Percentiles rank a stretch among this genome's conserved stretches.
These are phyloP conservation scores for Enteromius viviparus DNA, from an alignment of 2,797 vertebrate species.

Conservation along the genomic window DNA sequence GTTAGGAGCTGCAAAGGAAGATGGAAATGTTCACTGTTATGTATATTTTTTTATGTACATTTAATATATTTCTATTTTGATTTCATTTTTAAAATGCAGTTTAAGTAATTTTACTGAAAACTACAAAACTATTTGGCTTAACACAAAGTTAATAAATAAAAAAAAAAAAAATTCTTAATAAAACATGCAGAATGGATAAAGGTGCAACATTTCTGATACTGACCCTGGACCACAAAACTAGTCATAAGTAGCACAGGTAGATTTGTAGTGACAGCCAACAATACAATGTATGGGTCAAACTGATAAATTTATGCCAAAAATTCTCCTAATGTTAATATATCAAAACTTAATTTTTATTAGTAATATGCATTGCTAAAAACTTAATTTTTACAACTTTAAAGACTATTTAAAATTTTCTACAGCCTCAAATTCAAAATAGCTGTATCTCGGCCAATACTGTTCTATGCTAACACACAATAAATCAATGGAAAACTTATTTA, in stretches of 20 bases:
- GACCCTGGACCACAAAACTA: background rate
- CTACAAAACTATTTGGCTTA: too few relatives aligned
- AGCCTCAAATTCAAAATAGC: background rate
- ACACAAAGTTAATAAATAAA: too few relatives aligned
- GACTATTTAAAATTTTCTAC: background rate
- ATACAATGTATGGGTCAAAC: background rate
- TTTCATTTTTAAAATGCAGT: background rate
- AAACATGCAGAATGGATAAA: too few relatives aligned
- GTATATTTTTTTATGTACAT: background rate
- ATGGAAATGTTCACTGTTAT: background rate
- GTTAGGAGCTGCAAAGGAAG: constrained; percentile 83
- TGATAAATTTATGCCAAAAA: background rate
- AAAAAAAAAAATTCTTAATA: too few relatives aligned
- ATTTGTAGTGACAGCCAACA: background rate
- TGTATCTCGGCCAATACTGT: background rate
- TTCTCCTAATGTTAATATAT: background rate
- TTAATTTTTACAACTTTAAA: background rate
- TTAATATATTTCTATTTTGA: background rate
- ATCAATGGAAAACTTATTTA: background rate
- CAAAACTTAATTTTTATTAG: background rate
- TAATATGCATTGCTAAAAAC: background rate
- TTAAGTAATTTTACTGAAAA: background rate
- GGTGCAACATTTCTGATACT: background rate
- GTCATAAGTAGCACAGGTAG: background rate
- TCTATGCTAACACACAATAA: background rate